phyloP scores from a whole-genome alignment of 1,140 invertebrate genomes.

The Harlomillsia oculata region DNA sequence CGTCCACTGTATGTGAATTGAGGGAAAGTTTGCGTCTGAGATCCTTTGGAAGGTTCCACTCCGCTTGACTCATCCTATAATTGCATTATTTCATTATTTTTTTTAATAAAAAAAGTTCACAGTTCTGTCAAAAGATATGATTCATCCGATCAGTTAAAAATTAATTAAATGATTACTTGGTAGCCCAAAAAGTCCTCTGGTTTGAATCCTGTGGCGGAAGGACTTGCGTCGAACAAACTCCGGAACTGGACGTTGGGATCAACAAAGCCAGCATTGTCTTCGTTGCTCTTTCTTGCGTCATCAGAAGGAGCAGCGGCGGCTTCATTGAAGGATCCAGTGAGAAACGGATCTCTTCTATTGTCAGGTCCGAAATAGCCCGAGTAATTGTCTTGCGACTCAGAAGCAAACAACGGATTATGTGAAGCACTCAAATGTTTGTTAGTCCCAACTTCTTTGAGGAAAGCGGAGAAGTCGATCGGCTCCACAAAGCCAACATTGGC shows the following conservation, averaged over 20 bases:
- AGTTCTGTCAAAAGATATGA: not conserved
- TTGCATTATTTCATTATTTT: not conserved
- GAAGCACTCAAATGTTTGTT: not conserved
- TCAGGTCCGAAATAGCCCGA: constrained; percentile 16
- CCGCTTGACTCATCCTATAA: constrained; percentile 20
- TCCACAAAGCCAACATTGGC: constrained; percentile 24
- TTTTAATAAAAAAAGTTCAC: not conserved
- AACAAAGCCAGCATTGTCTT: constrained; percentile 29
- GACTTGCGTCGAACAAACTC: constrained; percentile 30
- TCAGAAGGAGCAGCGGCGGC: constrained; percentile 1
- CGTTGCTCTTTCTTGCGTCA: constrained; percentile 4
- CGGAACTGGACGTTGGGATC: constrained; percentile 34
- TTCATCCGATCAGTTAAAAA: not conserved
- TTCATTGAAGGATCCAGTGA: constrained; percentile 18
- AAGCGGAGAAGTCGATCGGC: constrained; percentile 22
- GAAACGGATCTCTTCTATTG: constrained; percentile 13
- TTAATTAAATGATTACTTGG: constrained; percentile 14
- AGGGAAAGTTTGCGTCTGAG: constrained; percentile 31
- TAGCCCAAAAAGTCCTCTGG: constrained; percentile 31
- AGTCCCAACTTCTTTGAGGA: constrained; percentile 12
- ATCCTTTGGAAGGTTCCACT: constrained; percentile 26
- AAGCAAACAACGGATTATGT: constrained; percentile 17
- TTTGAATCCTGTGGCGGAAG: constrained; percentile 23
- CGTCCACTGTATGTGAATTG: constrained; percentile 32
- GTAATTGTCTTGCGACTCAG: constrained; percentile 17